Evolutionary conservation across 2,888 invertebrate species (phyloP).

Genomic region (Sicus ferrugineus): DNA sequence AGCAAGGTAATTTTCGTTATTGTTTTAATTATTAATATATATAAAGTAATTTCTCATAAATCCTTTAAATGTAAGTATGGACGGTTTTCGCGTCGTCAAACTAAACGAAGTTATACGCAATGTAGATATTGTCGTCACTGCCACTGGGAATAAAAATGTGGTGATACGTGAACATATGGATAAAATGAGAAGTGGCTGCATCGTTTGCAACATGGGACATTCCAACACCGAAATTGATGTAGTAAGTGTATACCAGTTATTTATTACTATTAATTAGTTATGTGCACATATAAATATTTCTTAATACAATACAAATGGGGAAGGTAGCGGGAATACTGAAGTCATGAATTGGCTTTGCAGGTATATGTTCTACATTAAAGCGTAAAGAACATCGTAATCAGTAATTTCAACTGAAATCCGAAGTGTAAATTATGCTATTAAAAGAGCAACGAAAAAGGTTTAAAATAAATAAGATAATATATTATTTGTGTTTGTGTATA

Average conservation of each 20-base stretch:
- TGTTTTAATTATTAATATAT: neutral
- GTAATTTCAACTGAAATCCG: neutral
- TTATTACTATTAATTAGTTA: neutral
- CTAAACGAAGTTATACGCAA: slow-evolving; percentile 91
- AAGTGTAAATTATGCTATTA: neutral
- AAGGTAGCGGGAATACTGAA: too few species aligned
- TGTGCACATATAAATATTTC: too few species aligned
- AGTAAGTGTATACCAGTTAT: slow-evolving; percentile 31
- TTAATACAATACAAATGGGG: too few species aligned
- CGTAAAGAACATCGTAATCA: neutral
- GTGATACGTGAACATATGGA: slow-evolving; percentile 96
- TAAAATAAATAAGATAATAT: too few species aligned
- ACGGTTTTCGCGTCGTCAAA: slow-evolving; percentile 94
- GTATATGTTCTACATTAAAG: neutral
- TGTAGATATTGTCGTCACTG: slow-evolving; percentile 96
- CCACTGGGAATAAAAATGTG: slow-evolving; percentile 96
- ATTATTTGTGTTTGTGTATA: too few species aligned
- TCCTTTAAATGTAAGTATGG: slow-evolving; percentile 70
- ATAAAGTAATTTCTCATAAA: slow-evolving; percentile 20
- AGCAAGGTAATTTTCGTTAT: slow-evolving; percentile 80
- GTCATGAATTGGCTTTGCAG: too few species aligned
- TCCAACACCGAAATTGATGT: slow-evolving; percentile 97
- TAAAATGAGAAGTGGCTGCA: slow-evolving; percentile 94
- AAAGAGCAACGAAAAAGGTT: too few species aligned
- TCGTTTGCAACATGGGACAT: slow-evolving; percentile 97